Evolutionary conservation across 2,888 invertebrate genomes (phyloP), one percentile per base, ranked within the genome.

Genomic region (Coecobrya sp.): DNA sequence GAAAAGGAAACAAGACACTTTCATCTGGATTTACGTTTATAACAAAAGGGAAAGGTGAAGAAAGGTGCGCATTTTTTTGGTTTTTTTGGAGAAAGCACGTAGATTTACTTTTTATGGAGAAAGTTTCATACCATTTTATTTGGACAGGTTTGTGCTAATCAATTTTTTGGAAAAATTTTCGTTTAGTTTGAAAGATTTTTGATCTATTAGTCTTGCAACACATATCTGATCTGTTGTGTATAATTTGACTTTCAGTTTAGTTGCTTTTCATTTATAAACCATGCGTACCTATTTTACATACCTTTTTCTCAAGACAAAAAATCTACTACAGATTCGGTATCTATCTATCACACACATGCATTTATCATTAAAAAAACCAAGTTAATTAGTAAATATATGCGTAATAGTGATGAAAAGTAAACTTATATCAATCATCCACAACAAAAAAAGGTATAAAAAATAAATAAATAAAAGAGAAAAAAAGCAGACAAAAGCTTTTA

Each of bases 401-500:
- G 62, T 36, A 4, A 2, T 89, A 84, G 89, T 89, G 76, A 84
- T 89, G 89, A 45, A n/a, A 59, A 62, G 76, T 16, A 90, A 90
- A 90, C 90, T 90, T 89, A 42, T 68, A 91, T 91, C 86, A 91
- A 91, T 91, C 91, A 87, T 87, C 65, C 73, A 62, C 36, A 84
- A 73, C 70, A 55, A 49, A 49, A 49, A 10, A 13, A 10, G 10
- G 1, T 10, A 7, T 49, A 13, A 49, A 81, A 55, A 36, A 86
- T 7, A 81, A 42, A 42, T 62, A 11, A 13, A 85, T 22, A 85
- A 13, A 25, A 45, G 59, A 42, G 30, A 55, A 55, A n/a, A n/a
- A n/a, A 25, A 62, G 62, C 62, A 62, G 62, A 62, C 25, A 22
- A 79, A n/a, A 91, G 91, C 91, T 91, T 89, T 86, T 82, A n/a